Evolutionary conservation across 2,113 vertebrate genomes (phyloP), one percentile per base, ranked within the genome.

Genomic region (Syrmaticus mikado): DNA sequence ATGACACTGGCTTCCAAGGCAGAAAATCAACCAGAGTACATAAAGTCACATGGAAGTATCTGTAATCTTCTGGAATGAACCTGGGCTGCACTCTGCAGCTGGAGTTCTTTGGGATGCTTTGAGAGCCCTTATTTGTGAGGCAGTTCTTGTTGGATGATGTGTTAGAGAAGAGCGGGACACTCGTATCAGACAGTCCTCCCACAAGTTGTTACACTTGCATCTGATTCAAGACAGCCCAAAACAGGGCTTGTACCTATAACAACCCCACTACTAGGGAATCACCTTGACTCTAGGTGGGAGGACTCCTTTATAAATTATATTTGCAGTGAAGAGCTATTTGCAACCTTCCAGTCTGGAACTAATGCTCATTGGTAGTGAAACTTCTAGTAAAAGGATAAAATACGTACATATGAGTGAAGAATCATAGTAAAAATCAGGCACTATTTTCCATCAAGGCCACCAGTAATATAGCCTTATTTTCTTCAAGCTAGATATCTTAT

Each of bases 391-490:
- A 57, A 86, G 9, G 10, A 32, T 14, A 43, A 78, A 83, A 71
- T 28, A 89, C 82, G 10, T 38, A 40, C 40, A 86, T 64, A 71
- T 13, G 34, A 79, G n/a, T 40, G 36, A 84, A 78, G 32, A 82
- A 45, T 64, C 32, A 19, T 18, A 55, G 24, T 41, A 77, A 52
- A 52, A 27, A 88, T 34, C 0, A 0, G 34, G 8, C 28, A 40
- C 88, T 83, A 58, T 60, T 93, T 92, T 88, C 46, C 66, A 28
- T 38, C 12, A 52, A 52, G 80, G 34, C 16, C 50, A 74, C 24
- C n/a, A 66, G 38, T 60, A 70, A 66, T 7, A 81, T 41, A 58
- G 8, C 22, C 41, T 70, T 82, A 82, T 18, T 95, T 73, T 85
- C 30, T 20, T 50, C 38, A 55, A 70, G 9, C 3, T 66, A 52